A percentile compares a stretch with the other conserved stretches of the same genome.
Conservation (phyloP, 2,113 vertebrate genomes). For the Hippopotamus amphibius region DNA sequence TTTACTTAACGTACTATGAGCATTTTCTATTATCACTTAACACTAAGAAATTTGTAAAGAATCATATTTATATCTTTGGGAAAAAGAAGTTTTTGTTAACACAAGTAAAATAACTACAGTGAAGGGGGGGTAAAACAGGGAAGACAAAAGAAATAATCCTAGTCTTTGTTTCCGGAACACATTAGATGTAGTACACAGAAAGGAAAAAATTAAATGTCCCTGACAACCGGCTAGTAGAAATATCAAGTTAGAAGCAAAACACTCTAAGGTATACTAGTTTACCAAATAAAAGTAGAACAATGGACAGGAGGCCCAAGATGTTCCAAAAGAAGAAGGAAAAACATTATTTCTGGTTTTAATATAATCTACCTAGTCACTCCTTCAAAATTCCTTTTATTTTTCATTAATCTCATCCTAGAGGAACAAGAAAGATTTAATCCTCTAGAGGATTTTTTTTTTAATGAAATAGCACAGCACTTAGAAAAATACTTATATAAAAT, state of each 20-base stretch:
- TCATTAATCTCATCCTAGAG: not conserved
- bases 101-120: not conserved
- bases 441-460: not conserved
- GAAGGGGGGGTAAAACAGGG: not conserved
- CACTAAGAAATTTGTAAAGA: not conserved
- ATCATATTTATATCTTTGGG: not conserved
- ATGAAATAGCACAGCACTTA: not conserved
- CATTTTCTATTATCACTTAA: not conserved
- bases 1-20: not conserved
- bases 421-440: not conserved
- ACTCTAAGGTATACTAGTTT: not conserved
- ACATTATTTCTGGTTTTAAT: not conserved
- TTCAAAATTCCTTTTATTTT: constrained; percentile 34
- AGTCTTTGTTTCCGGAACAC: not conserved
- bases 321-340: not conserved
- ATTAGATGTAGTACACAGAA: not conserved
- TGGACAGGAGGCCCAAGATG: not conserved
- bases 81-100: not conserved
- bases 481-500: not conserved
- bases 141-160: not conserved
- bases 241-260: not conserved
- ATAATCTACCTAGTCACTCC: not conserved
- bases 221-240: not conserved
- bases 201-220: not conserved
- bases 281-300: not conserved